Base-by-base conservation (phyloP, 2,113 vertebrate genomes). In the Anolis sagrei region DNA sequence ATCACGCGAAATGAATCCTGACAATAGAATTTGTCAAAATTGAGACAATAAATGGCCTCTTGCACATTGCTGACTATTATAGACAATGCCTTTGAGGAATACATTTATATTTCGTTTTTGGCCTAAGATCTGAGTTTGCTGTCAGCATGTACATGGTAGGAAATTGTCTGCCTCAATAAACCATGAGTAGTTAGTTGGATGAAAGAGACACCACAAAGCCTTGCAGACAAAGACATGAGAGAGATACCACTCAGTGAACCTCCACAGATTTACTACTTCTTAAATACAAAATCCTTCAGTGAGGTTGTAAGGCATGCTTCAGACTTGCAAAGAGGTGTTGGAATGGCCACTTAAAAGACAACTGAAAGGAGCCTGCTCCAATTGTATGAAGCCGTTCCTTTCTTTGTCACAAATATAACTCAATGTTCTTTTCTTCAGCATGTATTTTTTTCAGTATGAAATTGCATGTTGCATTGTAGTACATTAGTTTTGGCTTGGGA, bases 151-250 rank as follows among this genome's bases (percentile, higher is more conserved):
- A 75, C 1, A 0, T 0, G 9, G 29, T 80, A 87, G 73, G 74
- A 76, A 51, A 11, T 25, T 1, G 23, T 21, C 21, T 62, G 13
- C 34, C 34, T 2, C 0, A 1, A 34, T 0, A 0, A 6, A 19
- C 44, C 54, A 13, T 0, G 62, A 64, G 0, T 82, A 70, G 79
- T 32, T 25, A 34, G 5, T 1, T 87, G 77, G 25, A 69, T 27
- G 14, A 62, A 58, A 18, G 54, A 36, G 81, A 87, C 78, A 14
- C 19, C 27, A 29, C 7, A 4, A 39, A 81, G 64, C 21, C 16
- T 3, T 66, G 25, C 18, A 81, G 88, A 27, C 49, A 79, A 74
- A 84, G 5, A 32, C 81, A 0, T 16, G 16, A 75, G 25, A 23
- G 16, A 75, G 25, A 23, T 0, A 61, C 1, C 29, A 54, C 13